Evolutionary conservation across 2,888 invertebrate genomes (phyloP).

Genomic region (Leptinotarsa juncta): DNA sequence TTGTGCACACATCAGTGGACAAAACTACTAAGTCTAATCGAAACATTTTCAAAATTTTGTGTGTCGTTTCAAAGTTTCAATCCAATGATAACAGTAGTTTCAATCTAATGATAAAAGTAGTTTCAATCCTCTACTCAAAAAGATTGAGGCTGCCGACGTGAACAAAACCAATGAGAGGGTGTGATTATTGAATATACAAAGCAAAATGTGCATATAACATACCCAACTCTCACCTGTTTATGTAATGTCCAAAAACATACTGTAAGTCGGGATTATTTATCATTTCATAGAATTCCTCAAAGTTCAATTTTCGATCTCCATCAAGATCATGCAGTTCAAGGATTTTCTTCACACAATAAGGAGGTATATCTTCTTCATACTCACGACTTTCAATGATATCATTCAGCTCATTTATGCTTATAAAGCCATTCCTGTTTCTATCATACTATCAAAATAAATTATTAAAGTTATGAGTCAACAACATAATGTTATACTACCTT

Average conservation of each 20-base stretch:
- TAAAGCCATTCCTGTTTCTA: slow-evolving; percentile 73
- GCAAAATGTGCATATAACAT: not conserved
- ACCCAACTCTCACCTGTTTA: slow-evolving; percentile 66
- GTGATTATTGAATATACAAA: too few relatives aligned
- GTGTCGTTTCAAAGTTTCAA: not conserved
- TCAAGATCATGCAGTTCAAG: slow-evolving; percentile 75
- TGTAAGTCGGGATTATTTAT: slow-evolving; percentile 70
- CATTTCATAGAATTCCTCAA: slow-evolving; percentile 79
- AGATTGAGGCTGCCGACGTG: too few relatives aligned
- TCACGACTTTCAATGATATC: slow-evolving; percentile 72
- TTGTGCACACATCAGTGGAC: too few relatives aligned
- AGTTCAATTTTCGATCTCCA: slow-evolving; percentile 76
- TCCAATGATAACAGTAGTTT: not conserved
- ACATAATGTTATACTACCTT: slow-evolving; percentile 63
- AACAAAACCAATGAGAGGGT: too few relatives aligned
- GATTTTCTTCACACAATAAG: slow-evolving; percentile 72
- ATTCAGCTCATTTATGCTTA: slow-evolving; percentile 76
- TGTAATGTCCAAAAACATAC: slow-evolving; percentile 33
- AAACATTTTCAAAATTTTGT: too few relatives aligned
- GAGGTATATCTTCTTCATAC: slow-evolving; percentile 76
- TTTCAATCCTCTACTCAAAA: slow-evolving; percentile 68
- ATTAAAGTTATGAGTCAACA: not conserved
- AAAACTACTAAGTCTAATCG: too few relatives aligned
- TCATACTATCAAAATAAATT: slow-evolving; percentile 72
- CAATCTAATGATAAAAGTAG: not conserved